A percentile compares a stretch with the other conserved stretches of the same genome.
phyloP scores from a whole-genome alignment of 2,113 vertebrate genomes.

The Oceanites oceanicus region DNA sequence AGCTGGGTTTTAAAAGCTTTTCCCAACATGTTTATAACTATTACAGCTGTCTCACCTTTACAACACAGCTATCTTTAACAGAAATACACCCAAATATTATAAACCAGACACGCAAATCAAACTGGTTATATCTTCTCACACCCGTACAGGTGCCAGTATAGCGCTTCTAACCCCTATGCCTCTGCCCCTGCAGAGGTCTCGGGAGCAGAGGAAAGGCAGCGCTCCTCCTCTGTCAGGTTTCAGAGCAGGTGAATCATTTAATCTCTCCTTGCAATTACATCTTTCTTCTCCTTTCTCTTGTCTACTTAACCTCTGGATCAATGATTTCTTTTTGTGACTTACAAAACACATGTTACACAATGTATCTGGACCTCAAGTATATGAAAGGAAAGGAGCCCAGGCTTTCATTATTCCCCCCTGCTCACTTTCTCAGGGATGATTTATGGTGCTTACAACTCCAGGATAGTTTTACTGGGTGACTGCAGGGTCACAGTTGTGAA shows the following conservation, averaged over 20 bases:
- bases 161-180: background rate
- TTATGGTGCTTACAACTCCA: background rate
- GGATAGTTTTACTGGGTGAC: background rate
- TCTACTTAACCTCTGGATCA: background rate
- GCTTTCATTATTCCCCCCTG: background rate
- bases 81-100: background rate
- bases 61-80: background rate
- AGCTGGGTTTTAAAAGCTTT: background rate
- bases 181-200: background rate
- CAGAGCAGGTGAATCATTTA: background rate
- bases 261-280: background rate
- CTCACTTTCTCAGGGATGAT: background rate
- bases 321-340: background rate
- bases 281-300: background rate
- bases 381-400: background rate
- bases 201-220: background rate
- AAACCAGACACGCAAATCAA: background rate
- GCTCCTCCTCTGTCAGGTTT: background rate
- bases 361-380: background rate
- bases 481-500: background rate
- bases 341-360: background rate
- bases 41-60: background rate
- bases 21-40: background rate
- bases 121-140: background rate
- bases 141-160: no score